Conservation (phyloP, 1,140 invertebrate genomes). For the Probaryconus sp. region DNA sequence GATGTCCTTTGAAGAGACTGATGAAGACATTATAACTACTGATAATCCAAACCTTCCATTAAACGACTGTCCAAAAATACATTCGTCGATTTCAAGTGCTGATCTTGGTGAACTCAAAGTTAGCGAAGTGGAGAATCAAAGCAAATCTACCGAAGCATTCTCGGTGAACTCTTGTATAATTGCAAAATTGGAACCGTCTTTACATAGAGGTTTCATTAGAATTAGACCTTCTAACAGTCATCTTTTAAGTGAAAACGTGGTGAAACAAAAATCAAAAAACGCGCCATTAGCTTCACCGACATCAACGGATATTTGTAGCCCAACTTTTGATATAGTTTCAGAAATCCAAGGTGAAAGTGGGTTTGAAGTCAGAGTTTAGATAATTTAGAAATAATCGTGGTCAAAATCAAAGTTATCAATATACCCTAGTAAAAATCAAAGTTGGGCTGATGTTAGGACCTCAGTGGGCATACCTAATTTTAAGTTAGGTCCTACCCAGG, state of each 20-base stretch:
- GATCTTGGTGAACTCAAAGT: slow-evolving; percentile 50
- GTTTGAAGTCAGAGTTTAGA: slow-evolving; percentile 69
- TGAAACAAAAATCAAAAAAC: slow-evolving; percentile 50
- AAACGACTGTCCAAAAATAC: slow-evolving; percentile 25
- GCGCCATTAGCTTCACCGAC: slow-evolving; percentile 69
- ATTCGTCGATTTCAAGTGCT: slow-evolving; percentile 61
- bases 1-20: slow-evolving; percentile 71
- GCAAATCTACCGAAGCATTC: slow-evolving; percentile 69
- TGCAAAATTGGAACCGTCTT: slow-evolving; percentile 56
- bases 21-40: slow-evolving; percentile 47
- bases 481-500: too few relatives aligned
- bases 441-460: too few relatives aligned
- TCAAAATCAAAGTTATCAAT: too few relatives aligned
- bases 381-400: too few relatives aligned
- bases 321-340: slow-evolving; percentile 69
- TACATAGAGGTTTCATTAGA: slow-evolving; percentile 60
- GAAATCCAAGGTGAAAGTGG: slow-evolving; percentile 69
- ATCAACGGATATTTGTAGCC: slow-evolving; percentile 71
- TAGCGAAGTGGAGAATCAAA: slow-evolving; percentile 56
- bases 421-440: too few relatives aligned
- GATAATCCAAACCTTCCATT: slow-evolving; percentile 11
- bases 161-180: slow-evolving; percentile 56
- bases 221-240: slow-evolving; percentile 48
- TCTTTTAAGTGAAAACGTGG: slow-evolving; percentile 48
- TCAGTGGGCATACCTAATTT: too few relatives aligned